These are phyloP conservation scores for Sitobion miscanthi DNA, from an alignment of 1,140 invertebrate genomes.

Conservation along the genomic window DNA sequence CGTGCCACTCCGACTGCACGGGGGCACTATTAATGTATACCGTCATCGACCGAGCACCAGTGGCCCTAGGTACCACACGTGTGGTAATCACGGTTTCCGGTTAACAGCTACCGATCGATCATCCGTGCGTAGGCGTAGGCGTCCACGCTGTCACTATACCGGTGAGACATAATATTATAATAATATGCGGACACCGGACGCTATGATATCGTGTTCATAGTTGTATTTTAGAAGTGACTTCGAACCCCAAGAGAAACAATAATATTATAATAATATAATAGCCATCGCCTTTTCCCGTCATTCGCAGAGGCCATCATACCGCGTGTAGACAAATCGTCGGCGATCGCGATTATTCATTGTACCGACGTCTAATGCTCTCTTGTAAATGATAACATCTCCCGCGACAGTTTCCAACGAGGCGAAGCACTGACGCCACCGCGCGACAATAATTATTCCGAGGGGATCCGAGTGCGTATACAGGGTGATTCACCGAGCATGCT, in stretches of 20 bases:
- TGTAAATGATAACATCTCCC: background rate
- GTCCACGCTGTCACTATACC: too few species aligned
- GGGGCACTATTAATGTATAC: too few species aligned
- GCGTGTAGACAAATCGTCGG: background rate
- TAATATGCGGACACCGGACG: background rate
- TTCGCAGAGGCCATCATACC: background rate
- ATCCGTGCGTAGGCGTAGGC: too few species aligned
- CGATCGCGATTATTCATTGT: background rate
- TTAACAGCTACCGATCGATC: too few species aligned
- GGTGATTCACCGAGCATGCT: too few species aligned
- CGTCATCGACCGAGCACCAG: too few species aligned
- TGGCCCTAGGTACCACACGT: too few species aligned
- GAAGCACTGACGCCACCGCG: background rate
- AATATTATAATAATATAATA: background rate
- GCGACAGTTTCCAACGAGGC: background rate
- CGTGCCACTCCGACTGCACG: background rate
- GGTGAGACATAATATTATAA: background rate
- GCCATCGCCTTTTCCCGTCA: background rate
- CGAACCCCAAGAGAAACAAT: background rate
- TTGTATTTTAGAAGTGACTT: background rate
- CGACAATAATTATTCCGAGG: background rate
- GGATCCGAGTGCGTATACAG: background rate
- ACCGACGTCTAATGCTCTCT: background rate
- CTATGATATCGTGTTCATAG: background rate
- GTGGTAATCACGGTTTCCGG: too few species aligned